Evolutionary conservation across 2,888 invertebrate species (phyloP).

Genomic region (Macropis europaea): DNA sequence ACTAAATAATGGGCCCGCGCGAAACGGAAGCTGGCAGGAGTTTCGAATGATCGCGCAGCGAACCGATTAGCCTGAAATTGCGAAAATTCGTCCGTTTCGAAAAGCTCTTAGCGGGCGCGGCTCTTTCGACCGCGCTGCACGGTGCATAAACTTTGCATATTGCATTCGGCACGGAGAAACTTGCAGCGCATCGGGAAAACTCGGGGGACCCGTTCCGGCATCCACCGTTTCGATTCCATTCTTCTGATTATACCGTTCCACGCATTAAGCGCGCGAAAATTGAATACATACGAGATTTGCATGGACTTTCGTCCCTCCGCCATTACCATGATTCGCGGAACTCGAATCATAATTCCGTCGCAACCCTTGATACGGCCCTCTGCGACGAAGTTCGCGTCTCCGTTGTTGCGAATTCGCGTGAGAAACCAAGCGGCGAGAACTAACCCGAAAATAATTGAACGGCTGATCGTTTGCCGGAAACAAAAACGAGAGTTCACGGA

Average conservation of each 20-base stretch:
- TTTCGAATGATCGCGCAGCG: too few relatives aligned
- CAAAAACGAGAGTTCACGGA: too few relatives aligned
- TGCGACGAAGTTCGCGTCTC: background rate
- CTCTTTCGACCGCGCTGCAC: constrained; percentile 14
- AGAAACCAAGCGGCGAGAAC: too few relatives aligned
- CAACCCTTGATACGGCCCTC: constrained; percentile 12
- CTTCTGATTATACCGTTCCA: constrained; percentile 16
- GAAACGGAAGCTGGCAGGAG: background rate
- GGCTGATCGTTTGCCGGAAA: too few relatives aligned
- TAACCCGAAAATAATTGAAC: too few relatives aligned
- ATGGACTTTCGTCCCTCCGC: background rate
- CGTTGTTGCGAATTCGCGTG: constrained; percentile 2
- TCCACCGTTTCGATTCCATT: constrained; percentile 18
- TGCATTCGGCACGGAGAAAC: constrained; percentile 15
- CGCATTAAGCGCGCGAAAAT: constrained; percentile 32
- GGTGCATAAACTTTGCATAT: constrained; percentile 57
- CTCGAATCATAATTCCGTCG: constrained; percentile 17
- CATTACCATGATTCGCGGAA: constrained; percentile 17
- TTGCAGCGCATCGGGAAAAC: constrained; percentile 2
- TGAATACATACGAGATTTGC: constrained; percentile 38
- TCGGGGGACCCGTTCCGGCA: background rate
- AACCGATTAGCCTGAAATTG: constrained; percentile 6
- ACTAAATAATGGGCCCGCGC: too few relatives aligned
- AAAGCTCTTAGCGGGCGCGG: background rate
- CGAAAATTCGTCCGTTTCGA: constrained; percentile 3